Conservation (phyloP, 2,888 invertebrate species). For the Heliconius hortense region DNA sequence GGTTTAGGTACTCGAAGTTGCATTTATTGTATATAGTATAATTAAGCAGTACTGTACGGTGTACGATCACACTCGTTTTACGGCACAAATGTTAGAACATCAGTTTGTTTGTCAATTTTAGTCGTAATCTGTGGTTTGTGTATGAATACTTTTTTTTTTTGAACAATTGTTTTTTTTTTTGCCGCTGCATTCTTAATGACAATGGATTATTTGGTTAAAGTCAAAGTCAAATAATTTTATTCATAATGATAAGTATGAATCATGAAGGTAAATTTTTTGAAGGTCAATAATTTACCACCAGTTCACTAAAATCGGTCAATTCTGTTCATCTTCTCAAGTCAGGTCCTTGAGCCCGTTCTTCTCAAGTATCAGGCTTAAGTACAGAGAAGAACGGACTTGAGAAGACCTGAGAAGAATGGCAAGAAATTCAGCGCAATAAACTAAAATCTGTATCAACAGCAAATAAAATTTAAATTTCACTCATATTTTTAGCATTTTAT, state of each 20-base stretch:
- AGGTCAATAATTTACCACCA: no score
- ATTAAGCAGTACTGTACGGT: conserved; percentile 74
- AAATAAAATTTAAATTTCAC: not conserved
- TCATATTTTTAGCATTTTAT: not conserved
- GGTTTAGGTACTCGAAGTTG: conserved; percentile 79
- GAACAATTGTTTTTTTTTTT: conserved; percentile 12
- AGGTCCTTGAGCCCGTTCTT: no score
- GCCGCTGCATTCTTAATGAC: not conserved
- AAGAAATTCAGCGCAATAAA: no score
- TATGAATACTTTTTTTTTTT: conserved; percentile 40
- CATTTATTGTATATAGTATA: conserved; percentile 81
- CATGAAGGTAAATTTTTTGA: no score
- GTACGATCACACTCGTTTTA: conserved; percentile 80
- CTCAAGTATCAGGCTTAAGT: no score
- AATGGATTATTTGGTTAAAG: not conserved
- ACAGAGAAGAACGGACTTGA: no score
- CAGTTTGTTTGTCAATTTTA: conserved; percentile 80
- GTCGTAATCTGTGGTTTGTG: conserved; percentile 59
- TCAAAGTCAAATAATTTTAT: not conserved
- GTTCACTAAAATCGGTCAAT: no score
- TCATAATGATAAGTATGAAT: not conserved
- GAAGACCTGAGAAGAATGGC: no score
- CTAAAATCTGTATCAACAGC: not conserved
- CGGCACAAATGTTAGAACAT: conserved; percentile 79
- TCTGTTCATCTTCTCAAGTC: no score